phyloP scores from a whole-genome alignment of 2,797 vertebrate genomes.

The Smutsia gigantea region DNA sequence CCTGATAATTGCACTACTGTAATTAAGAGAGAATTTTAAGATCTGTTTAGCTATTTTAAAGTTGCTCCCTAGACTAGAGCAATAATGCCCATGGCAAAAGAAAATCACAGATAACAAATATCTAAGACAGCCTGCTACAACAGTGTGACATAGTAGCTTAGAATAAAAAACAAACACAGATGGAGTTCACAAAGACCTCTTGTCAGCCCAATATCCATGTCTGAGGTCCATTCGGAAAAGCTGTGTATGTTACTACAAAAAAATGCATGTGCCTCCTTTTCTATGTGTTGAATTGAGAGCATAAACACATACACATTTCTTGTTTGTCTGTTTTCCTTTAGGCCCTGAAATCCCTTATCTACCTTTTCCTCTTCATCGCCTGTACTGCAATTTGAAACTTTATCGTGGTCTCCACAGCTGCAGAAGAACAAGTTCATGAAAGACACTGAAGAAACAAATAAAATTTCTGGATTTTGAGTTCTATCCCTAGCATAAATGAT shows the following conservation, averaged over 20 bases:
- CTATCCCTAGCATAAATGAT: neutral
- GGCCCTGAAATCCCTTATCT: neutral
- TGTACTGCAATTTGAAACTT: neutral
- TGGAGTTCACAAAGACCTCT: neutral
- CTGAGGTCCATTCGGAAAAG: neutral
- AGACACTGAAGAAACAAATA: neutral
- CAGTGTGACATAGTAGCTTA: neutral
- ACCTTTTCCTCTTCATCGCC: neutral
- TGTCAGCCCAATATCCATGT: neutral
- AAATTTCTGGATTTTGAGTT: neutral
- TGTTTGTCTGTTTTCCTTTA: neutral
- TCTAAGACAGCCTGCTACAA: neutral
- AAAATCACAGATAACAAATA: neutral
- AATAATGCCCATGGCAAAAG: slow-evolving; percentile 21
- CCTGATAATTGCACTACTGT: neutral
- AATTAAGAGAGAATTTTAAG: slow-evolving; percentile 57
- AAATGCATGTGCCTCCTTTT: neutral
- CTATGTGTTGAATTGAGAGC: neutral
- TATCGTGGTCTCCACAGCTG: neutral
- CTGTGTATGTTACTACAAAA: neutral
- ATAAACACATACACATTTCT: neutral
- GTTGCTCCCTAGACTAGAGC: neutral
- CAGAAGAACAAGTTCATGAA: neutral
- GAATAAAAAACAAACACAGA: neutral
- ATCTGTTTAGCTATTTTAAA: slow-evolving; percentile 51